phyloP scores from a whole-genome alignment of 2,888 invertebrate species.

The Calliopum simillimum region DNA sequence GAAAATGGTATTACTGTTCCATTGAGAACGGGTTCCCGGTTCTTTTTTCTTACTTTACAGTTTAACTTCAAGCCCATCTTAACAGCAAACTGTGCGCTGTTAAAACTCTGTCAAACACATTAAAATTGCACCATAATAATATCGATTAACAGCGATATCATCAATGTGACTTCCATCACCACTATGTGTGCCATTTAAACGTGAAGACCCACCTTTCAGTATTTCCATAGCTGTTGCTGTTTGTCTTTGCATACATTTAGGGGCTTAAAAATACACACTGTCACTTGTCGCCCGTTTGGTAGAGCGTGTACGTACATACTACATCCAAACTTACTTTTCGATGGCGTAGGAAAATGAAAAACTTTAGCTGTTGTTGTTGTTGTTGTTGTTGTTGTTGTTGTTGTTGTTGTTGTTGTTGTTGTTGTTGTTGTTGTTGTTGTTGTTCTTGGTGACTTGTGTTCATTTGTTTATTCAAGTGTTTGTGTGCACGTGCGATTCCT shows the following conservation, averaged over 20 bases:
- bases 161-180: neutral
- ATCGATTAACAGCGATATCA: too few relatives aligned
- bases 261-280: conserved; percentile 19
- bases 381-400: conserved; percentile 5
- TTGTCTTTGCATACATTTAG: conserved; percentile 35
- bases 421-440: conserved; percentile 14
- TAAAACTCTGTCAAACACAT: too few relatives aligned
- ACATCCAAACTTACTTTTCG: too few relatives aligned
- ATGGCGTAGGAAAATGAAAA: conserved; percentile 12
- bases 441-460: conserved; percentile 14
- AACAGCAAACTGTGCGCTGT: too few relatives aligned
- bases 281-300: conserved; percentile 3
- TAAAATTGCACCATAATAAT: too few relatives aligned
- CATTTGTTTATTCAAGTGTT: neutral
- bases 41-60: too few relatives aligned
- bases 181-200: neutral
- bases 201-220: neutral
- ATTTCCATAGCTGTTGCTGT: conserved; percentile 1
- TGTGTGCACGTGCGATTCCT: too few relatives aligned
- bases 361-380: conserved; percentile 8
- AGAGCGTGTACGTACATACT: neutral
- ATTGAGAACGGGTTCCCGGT: too few relatives aligned
- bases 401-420: neutral
- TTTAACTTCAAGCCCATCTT: too few relatives aligned
- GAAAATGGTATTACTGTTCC: too few relatives aligned